Evolutionary conservation across 2,888 invertebrate genomes (phyloP), one percentile per base, ranked within the genome.

Genomic region (Chromoteleia sp.): DNA sequence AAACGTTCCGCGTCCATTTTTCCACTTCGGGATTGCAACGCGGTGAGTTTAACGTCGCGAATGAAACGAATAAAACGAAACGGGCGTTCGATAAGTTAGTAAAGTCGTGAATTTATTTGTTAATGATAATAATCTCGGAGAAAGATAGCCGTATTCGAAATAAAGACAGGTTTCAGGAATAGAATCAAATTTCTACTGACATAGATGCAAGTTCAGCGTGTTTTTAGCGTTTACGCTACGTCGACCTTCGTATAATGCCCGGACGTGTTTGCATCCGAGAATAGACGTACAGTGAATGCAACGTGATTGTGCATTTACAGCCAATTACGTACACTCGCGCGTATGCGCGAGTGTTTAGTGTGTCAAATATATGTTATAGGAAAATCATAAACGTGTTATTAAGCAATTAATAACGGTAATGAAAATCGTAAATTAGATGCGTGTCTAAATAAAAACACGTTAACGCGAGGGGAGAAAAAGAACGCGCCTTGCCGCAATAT

Each of bases 221-320:
- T 54, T 59, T 76, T 41, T 45, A 63, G 45, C 61, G 59, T 65
- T 75, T 67, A 67, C 48, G 67, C 58, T 48, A 67, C 52, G 59
- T 41, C 70, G 77, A 77, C 77, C 77, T 77, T 77, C 77, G 50
- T 70, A 77, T 63, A 63, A 77, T 77, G 56, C 56, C 63, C 70
- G 63, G 70, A 63, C 77, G 77, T 63, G 63, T 77, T 71, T 77
- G 61, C 63, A 71, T 70, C 77, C 77, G 48, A 77, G 70, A 70
- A 77, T 77, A 77, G 63, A 77, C 36, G 14, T 56, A 56, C 48
- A 56, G 76, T 68, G 76, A 77, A 77, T 77, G 63, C 70, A 70
- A 63, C 63, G 50, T 77, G 77, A 77, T 71, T 77, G 70, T 70
- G 70, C 77, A 77, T 77, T 77, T 77, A 77, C 61, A 70, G 45